These are phyloP conservation scores for Leptopilina boulardi DNA, from an alignment of 1,140 invertebrate genomes.

Conservation along the genomic window DNA sequence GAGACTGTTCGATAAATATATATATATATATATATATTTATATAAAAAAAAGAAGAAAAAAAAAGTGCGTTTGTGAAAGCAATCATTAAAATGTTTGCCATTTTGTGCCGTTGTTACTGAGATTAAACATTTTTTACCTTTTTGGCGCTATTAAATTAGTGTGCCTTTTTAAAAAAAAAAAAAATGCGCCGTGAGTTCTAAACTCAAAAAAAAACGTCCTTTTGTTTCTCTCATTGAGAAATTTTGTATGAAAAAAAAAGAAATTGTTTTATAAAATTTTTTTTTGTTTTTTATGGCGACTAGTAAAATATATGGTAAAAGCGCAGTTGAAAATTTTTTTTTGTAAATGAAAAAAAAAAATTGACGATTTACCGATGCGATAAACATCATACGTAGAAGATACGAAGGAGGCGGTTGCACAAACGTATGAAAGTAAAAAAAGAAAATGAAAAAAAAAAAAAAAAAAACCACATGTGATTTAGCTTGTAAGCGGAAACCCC, in stretches of 20 bases:
- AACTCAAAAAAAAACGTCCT: neutral
- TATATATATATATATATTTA: too few species aligned
- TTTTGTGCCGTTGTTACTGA: conserved; percentile 29
- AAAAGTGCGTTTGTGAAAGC: conserved; percentile 19
- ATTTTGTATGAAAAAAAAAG: conserved; percentile 16
- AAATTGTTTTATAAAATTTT: conserved; percentile 32
- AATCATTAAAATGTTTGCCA: conserved; percentile 22
- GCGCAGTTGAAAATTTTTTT: conserved; percentile 24
- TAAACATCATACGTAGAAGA: conserved; percentile 36
- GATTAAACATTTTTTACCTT: conserved; percentile 21
- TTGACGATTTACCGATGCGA: conserved; percentile 43
- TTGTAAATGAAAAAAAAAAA: neutral
- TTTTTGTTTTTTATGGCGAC: neutral
- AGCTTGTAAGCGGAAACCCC: conserved; percentile 71
- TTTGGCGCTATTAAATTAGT: conserved; percentile 48
- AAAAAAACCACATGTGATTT: conserved; percentile 72
- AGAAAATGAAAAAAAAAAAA: conserved; percentile 68
- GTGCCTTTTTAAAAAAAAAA: conserved; percentile 49
- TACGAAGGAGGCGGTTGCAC: conserved; percentile 57
- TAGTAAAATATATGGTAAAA: neutral
- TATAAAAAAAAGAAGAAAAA: neutral
- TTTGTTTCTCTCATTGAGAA: conserved; percentile 4
- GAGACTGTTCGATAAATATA: conserved; percentile 12
- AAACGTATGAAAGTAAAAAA: conserved; percentile 70
- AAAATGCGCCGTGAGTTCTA: neutral